A percentile compares a stretch with the other conserved stretches of the same genome.
Conservation (phyloP, 2,113 vertebrate genomes). For the Rattus rattus region DNA sequence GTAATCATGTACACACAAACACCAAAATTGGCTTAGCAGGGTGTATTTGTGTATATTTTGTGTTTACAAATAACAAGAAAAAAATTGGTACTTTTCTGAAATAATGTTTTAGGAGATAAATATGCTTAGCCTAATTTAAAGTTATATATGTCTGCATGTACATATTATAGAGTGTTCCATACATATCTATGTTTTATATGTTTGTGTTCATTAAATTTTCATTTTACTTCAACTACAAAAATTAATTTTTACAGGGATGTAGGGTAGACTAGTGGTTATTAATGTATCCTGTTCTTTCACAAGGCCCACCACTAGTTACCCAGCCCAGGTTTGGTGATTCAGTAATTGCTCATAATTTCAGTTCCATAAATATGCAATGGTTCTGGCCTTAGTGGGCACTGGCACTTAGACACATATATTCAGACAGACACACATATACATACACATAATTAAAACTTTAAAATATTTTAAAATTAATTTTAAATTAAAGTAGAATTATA, state of each 20-base stretch:
- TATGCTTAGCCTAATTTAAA: not conserved
- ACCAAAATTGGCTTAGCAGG: not conserved
- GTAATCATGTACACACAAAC: not conserved
- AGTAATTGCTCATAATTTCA: not conserved
- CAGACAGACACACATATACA: not conserved
- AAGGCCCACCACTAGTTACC: too few species aligned
- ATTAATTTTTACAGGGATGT: not conserved
- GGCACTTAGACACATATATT: not conserved
- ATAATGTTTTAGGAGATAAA: not conserved
- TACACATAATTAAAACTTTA: not conserved
- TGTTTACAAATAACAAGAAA: not conserved
- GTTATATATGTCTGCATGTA: not conserved
- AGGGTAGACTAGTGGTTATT: not conserved
- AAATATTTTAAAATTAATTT: not conserved
- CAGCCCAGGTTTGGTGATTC: not conserved
- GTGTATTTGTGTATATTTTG: not conserved
- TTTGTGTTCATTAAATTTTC: not conserved
- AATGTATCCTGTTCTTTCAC: not conserved
- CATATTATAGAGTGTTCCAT: not conserved
- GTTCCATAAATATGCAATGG: not conserved
- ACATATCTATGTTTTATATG: not conserved
- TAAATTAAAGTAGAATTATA: not conserved
- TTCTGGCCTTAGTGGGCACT: not conserved
- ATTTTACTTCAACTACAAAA: not conserved
- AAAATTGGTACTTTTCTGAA: not conserved